Evolutionary conservation across 2,797 vertebrate species (phyloP), one percentile per base, ranked within the genome.

Genomic region (Eulemur coronatus): DNA sequence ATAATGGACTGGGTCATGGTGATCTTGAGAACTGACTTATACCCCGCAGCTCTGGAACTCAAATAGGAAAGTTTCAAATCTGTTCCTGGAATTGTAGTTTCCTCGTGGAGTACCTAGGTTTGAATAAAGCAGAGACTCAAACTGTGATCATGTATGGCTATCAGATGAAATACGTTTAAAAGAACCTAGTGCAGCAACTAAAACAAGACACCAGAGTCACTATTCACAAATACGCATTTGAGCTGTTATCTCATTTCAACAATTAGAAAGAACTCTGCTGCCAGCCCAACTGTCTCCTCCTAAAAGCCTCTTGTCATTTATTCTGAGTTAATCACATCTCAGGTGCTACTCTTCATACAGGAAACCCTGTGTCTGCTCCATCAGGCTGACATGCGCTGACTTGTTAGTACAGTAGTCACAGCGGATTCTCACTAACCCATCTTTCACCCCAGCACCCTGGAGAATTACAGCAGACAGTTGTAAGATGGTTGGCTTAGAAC

Each of bases 11-110:
- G 99, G 94, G 99, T 99, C 99, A 99, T 99, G 48, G 99, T 99
- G 97, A 99, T 99, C 98, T 99, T 99, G 88, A 99, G 99, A 93
- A 99, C 99, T 81, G 99, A 99, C 98, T 99, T 99, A 98, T 99
- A 99, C 82, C 99, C 99, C 73, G 99, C 99, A 28, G 99, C 99
- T 98, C 99, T 99, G 97, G 99, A 99, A 98, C 99, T 99, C 98
- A 99, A 98, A 98, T 99, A 99, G 46, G 99, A 99, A 94, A 99
- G 99, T 98, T 99, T 99, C 98, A 99, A 97, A 98, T 99, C 99
- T 0, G 99, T 99, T 96, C 99, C 99, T 5, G 99, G 99, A 97
- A 99, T 99, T 94, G 99, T 98, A 0, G 99, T 99, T 98, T 99
- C 99, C 98, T 99, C 99, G 12, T 99, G 99, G 97, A 99, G 99